Percentiles rank a stretch among this genome's conserved stretches.
phyloP scores from a whole-genome alignment of 2,797 vertebrate genomes.

The Fundulus diaphanus region DNA sequence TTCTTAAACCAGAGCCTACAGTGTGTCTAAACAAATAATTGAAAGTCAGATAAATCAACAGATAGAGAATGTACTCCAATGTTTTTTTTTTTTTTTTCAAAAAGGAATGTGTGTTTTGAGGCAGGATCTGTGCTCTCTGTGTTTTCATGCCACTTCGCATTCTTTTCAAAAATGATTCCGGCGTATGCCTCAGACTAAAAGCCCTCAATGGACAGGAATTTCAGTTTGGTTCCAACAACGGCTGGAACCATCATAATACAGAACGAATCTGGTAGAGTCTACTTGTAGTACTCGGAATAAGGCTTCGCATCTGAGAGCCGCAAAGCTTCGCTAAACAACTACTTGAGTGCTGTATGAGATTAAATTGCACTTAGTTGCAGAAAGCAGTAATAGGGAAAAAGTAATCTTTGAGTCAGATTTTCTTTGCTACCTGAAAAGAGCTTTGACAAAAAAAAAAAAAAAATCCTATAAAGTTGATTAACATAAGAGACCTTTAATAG shows the following conservation, averaged over 20 bases:
- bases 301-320: not conserved
- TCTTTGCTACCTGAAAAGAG: conserved; percentile 72
- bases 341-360: conserved; percentile 7
- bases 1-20: conserved; percentile 7
- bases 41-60: not conserved
- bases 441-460: conserved; percentile 40
- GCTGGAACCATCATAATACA: conserved; percentile 12
- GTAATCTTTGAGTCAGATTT: conserved; percentile 23
- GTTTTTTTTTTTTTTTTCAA: not conserved
- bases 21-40: conserved; percentile 9
- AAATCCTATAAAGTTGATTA: conserved; percentile 59
- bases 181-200: conserved; percentile 22
- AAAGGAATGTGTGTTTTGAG: not conserved
- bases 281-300: not conserved
- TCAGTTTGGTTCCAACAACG: not conserved
- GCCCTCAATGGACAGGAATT: conserved; percentile 8
- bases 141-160: not conserved
- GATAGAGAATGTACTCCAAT: not conserved
- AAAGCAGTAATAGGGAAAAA: conserved; percentile 7
- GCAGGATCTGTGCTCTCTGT: not conserved
- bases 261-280: conserved; percentile 12
- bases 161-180: conserved; percentile 14
- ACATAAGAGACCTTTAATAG: conserved; percentile 60
- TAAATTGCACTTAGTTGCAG: conserved; percentile 45
- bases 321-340: not conserved